Evolutionary conservation across 2,888 invertebrate genomes (phyloP), one percentile per base, ranked within the genome.

Genomic region (Dicyrtoma fusca): DNA sequence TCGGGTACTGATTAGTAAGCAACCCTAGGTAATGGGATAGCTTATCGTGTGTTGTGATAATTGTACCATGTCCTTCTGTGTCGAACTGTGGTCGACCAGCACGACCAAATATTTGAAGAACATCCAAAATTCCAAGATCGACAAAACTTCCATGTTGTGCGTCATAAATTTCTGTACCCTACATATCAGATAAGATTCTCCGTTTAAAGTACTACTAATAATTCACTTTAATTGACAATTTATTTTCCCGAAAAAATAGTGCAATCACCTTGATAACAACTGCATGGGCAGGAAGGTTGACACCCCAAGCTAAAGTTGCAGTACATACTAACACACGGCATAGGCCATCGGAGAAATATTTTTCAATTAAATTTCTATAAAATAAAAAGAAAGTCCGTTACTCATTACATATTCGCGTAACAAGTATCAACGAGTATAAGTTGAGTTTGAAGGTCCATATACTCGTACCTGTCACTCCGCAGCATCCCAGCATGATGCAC

Each of bases 81-180:
- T 99, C 98, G 84, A 91, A 99, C 85, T 99, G 99, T 0, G 99
- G 99, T 1, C 99, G 89, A 4, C 99, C 99, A 4, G 99, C 99
- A 71, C 99, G 90, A 49, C 99, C 99, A 85, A 98, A 98, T 81
- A 99, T 99, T 86, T 97, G 97, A 63, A 97, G 86, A 53, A 99
- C 98, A 84, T 99, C 99, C 75, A 99, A 86, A 81, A 99, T 97
- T 72, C 96, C 95, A 55, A 99, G 86, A 83, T 99, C 97, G 0
- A 97, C 91, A 85, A 95, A 97, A 0, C 91, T 87, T 2, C 98
- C 97, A 82, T 92, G 92, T 79, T 95, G 94, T 25, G 97, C 91
- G 85, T 99, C 97, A 84, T 99, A 99, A 77, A 99, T 92, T 84
- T 97, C 95, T 10, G 99, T 99, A 34, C 97, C 95, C 92, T 93